A percentile compares a stretch with the other conserved stretches of the same genome.
Conservation (phyloP, 1,140 invertebrate genomes). For the Andricus grossulariae region DNA sequence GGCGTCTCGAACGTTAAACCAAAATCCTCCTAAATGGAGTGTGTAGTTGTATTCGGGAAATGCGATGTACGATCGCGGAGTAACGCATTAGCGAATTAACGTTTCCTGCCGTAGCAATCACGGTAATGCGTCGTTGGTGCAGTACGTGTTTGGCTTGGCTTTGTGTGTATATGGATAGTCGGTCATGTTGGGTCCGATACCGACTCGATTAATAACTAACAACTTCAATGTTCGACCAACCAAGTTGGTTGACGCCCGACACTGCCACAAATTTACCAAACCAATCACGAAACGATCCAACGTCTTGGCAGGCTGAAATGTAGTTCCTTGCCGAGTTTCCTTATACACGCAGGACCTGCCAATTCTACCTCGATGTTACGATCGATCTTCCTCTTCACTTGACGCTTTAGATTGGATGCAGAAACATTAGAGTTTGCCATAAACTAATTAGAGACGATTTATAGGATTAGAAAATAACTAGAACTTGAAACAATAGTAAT, state of each 20-base stretch:
- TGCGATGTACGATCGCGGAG: constrained; percentile 19
- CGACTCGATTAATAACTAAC: constrained; percentile 16
- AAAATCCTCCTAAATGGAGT: constrained; percentile 20
- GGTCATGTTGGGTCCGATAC: neutral
- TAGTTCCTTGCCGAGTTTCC: neutral
- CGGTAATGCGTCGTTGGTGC: constrained; percentile 24
- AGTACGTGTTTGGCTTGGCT: neutral
- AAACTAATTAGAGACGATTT: too few species aligned
- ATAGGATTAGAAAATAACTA: too few species aligned
- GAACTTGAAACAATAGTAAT: too few species aligned
- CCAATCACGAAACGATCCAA: constrained; percentile 12
- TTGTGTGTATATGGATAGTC: neutral
- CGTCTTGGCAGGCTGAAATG: constrained; percentile 3
- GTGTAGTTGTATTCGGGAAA: constrained; percentile 5
- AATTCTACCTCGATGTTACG: neutral
- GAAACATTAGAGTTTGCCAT: too few species aligned
- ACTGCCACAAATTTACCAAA: neutral
- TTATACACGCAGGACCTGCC: neutral
- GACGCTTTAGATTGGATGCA: neutral
- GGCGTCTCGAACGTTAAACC: constrained; percentile 1
- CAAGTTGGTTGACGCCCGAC: constrained; percentile 21
- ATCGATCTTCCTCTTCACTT: constrained; percentile 6
- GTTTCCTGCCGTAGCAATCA: constrained; percentile 29
- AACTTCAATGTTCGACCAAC: constrained; percentile 19
- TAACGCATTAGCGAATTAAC: constrained; percentile 31